Base-by-base conservation (phyloP, 1,140 invertebrate genomes). In the Dermatophagoides farinae region DNA sequence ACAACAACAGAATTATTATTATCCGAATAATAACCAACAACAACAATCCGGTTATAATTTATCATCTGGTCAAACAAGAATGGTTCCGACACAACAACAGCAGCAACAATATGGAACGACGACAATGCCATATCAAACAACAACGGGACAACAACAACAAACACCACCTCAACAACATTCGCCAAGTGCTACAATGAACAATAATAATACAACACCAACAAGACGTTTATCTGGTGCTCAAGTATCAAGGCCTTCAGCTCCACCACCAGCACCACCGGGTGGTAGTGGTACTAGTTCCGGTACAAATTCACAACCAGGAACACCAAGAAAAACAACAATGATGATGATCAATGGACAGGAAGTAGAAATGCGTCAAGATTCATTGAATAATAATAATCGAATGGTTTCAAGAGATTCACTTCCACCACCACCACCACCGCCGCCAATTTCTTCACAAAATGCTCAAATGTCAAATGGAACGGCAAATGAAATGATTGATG, bases 201-300 rank as follows among this genome's bases (percentile, higher is more conserved):
- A 31, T 31, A 31, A 31, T 14, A 51, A 52, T 39, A 37, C 20
- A 22, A 62, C 61, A 16, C 61, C 47, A 52, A 60, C 49, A 14
- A 39, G 61, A 46, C 44, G 61, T 31, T 77, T 79, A 68, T 77
- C 79, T 60, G 66, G 57, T 64, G 55, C 61, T 23, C 64, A 62
- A 23, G 43, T 60, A 16, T 66, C 65, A 57, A 75, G 85, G 61
- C 86, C 86, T n/a, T 80, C 83, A 55, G 81, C 85, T 68, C 86
- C 86, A 58, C 86, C 86, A 57, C 86, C 86, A 55, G 85, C 86
- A 59, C 86, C 86, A 14, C 86, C 86, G 50, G 65, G 67, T 20
- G 47, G 47, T 5, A 18, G 14, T 44, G 65, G 61, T 61, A 66
- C 65, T 47, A 64, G 62, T 62, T 67, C 63, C 47, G 60, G 62